Base-by-base conservation (phyloP, 2,888 invertebrate genomes). In the Serrognathus titanus region DNA sequence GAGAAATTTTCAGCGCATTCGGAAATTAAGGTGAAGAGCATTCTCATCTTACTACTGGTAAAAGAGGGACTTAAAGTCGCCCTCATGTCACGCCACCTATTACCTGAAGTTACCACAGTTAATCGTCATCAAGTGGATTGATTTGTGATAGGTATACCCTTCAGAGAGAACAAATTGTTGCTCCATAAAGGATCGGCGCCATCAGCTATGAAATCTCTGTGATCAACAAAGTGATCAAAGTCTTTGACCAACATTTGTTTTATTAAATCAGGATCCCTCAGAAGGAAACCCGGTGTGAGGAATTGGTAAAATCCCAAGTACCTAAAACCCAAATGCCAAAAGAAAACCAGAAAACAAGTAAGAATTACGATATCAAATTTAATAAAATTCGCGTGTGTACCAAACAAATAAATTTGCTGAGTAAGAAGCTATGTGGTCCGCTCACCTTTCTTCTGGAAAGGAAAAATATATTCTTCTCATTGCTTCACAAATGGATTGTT, bases 21-120 rank as follows among this genome's bases (percentile, higher is more conserved):
- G 0, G 61, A 57, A 48, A 75, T 71, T 16, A 74, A 51, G 3
- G 52, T 55, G 48, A 72, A 75, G 66, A 75, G 71, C 8, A 59
- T 53, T 38, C 67, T 68, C 74, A 78, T 74, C 69, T 77, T 77
- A 54, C 72, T 72, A 24, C 72, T 69, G 4, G 75, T 75, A 59
- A 75, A 74, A 3, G 69, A 62, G 8, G 75, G 75, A 60, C 79
- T 80, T 2, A 80, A 58, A 0, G 77, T 77, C 4, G 71, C 64
- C 36, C 80, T 66, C 79, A 80, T 79, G 5, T 76, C 71, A 1
- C 64, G 59, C 73, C 74, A 74, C 58, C 63, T 56, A 16, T 71
- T 63, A 9, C 71, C 71, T 68, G 8, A 45, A 49, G 16, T 16
- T 16, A 16, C 16, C 16, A 54, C 4, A 7, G 24, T 3, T 31